Percentiles rank a stretch among this genome's conserved stretches.
Conservation (phyloP, 2,888 invertebrate species). For the Ennomos erosarius region DNA sequence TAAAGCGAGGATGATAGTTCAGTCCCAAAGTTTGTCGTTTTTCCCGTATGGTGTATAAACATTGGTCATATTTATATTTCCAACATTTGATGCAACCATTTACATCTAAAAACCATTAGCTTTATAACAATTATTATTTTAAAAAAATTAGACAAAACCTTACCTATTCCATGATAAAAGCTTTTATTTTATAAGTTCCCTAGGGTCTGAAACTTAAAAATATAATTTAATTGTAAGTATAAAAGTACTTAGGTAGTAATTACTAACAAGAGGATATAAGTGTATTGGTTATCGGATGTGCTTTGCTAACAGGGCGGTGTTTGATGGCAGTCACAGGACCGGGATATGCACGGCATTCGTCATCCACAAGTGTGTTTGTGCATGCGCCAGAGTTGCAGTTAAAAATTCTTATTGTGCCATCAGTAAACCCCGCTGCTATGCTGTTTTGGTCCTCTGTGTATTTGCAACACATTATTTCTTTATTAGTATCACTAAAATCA, state of each 20-base stretch:
- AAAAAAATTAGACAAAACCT: too few species aligned
- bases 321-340: constrained; percentile 86
- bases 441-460: constrained; percentile 86
- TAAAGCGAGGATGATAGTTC: constrained; percentile 85
- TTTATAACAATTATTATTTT: too few species aligned
- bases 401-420: constrained; percentile 85
- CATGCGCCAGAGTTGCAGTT: constrained; percentile 78
- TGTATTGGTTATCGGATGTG: constrained; percentile 85
- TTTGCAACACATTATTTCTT: constrained; percentile 84
- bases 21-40: constrained; percentile 87
- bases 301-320: constrained; percentile 85
- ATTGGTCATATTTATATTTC: constrained; percentile 87
- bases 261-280: constrained; percentile 85
- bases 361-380: constrained; percentile 79
- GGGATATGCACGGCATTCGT: constrained; percentile 80
- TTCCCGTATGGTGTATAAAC: constrained; percentile 87
- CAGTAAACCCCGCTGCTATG: constrained; percentile 86
- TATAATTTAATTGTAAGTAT: too few species aligned
- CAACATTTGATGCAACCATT: constrained; percentile 89
- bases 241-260: not conserved
- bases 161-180: too few species aligned
- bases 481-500: constrained; percentile 76
- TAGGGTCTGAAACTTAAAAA: too few species aligned
- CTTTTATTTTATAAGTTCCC: too few species aligned
- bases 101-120: constrained; percentile 86